Evolutionary conservation across 1,140 invertebrate species (phyloP).

Genomic region (Aporrectodea caliginosa): DNA sequence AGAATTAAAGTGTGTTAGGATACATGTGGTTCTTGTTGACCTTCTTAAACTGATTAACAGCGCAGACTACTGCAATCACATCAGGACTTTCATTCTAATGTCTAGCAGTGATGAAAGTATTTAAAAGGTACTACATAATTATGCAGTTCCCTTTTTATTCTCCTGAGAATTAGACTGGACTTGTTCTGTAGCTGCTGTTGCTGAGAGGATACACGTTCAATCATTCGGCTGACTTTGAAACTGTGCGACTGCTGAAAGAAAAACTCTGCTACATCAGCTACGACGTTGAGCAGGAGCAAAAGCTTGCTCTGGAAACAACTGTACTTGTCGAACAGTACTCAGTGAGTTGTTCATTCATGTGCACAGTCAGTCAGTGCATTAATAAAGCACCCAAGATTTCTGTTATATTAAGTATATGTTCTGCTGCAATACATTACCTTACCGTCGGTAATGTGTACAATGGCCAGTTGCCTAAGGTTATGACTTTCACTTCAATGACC

Average conservation of each 20-base stretch:
- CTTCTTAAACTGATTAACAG: no score
- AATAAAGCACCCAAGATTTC: no score
- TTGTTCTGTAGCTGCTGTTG: conserved; percentile 68
- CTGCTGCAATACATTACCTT: no score
- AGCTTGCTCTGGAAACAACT: conserved; percentile 93
- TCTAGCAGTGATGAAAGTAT: not conserved
- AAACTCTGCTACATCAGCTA: conserved; percentile 99
- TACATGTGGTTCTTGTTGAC: no score
- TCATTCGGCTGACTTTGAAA: conserved; percentile 99
- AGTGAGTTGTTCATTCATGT: no score
- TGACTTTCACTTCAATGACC: no score
- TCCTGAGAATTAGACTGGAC: not conserved
- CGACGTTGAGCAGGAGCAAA: conserved; percentile 96
- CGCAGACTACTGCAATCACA: no score
- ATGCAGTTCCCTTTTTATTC: not conserved
- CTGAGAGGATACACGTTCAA: conserved; percentile 98
- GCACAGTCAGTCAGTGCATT: no score
- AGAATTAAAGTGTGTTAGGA: no score
- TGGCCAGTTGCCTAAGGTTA: no score
- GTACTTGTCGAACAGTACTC: conserved; percentile 96
- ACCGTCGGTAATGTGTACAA: no score
- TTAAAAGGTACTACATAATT: not conserved
- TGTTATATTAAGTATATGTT: no score
- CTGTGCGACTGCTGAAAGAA: conserved; percentile 98
- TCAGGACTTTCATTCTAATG: not conserved